Conservation (phyloP, 2,797 vertebrate genomes). For the Neomorphus geoffroyi region DNA sequence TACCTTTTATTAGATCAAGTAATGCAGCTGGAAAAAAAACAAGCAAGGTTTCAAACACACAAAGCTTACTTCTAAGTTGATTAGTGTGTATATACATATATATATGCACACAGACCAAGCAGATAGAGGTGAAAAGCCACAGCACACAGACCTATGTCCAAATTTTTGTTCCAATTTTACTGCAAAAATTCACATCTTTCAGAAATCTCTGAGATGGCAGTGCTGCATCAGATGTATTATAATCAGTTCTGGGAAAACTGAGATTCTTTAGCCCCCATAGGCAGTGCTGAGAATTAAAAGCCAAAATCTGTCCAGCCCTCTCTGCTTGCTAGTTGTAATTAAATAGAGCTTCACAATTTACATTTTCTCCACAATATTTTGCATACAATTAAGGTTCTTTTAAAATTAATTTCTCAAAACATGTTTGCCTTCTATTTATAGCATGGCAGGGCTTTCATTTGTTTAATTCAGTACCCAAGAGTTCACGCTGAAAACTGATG, state of each 20-base stretch:
- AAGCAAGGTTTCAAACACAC: not conserved
- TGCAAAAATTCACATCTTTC: not conserved
- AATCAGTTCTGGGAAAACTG: not conserved
- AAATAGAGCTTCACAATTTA: not conserved
- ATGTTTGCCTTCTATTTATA: not conserved
- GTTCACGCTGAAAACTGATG: not conserved
- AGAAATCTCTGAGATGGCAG: not conserved
- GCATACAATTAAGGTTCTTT: not conserved
- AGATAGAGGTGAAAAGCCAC: not conserved
- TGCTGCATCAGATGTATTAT: not conserved
- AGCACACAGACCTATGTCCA: not conserved
- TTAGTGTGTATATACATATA: not conserved
- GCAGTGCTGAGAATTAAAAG: conserved; percentile 43
- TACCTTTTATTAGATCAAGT: not conserved
- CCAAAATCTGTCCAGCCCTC: conserved; percentile 44
- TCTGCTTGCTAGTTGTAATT: not conserved
- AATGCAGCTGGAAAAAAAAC: not conserved
- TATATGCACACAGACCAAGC: not conserved
- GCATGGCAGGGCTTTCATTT: not conserved
- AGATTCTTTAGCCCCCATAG: not conserved
- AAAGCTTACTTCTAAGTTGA: not conserved
- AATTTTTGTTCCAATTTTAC: not conserved
- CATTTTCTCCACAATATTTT: conserved; percentile 6
- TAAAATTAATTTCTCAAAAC: not conserved
- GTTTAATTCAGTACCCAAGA: not conserved